Conservation (phyloP, 2,113 vertebrate genomes). For the Trogon melanurus region DNA sequence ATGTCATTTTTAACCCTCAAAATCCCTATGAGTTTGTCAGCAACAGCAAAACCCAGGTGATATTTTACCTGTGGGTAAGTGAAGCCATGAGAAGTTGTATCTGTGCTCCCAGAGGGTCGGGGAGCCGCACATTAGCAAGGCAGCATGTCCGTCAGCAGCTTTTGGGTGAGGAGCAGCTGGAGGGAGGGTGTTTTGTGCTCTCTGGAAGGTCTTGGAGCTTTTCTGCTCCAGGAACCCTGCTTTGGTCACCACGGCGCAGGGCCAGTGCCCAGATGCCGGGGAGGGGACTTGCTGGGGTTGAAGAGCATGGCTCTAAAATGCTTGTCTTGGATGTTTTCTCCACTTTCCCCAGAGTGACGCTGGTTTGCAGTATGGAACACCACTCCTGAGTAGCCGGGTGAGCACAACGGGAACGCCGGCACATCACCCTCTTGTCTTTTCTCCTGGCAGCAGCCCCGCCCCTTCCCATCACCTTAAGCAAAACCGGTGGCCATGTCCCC, state of each 20-base stretch:
- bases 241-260: rapidly evolving
- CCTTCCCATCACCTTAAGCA: neutral
- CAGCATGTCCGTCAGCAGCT: neutral
- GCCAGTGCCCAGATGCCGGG: neutral
- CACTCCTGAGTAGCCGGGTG: constrained; percentile 79
- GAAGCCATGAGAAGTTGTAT: rapidly evolving
- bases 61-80: constrained; percentile 90
- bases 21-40: constrained; percentile 85
- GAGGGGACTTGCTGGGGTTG: neutral
- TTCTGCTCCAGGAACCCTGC: neutral
- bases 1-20: constrained; percentile 83
- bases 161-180: neutral
- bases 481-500: neutral
- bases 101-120: neutral
- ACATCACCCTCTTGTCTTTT: neutral
- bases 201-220: neutral
- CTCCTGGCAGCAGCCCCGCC: neutral
- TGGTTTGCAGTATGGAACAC: constrained; percentile 61
- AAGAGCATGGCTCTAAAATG: neutral
- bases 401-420: neutral
- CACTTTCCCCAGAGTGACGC: constrained; percentile 64
- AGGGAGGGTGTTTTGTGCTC: neutral
- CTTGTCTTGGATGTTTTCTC: neutral
- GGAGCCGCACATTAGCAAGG: neutral
- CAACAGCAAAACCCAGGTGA: constrained; percentile 82